Conservation (phyloP, 2,113 vertebrate species). For the Terrapene triunguis region DNA sequence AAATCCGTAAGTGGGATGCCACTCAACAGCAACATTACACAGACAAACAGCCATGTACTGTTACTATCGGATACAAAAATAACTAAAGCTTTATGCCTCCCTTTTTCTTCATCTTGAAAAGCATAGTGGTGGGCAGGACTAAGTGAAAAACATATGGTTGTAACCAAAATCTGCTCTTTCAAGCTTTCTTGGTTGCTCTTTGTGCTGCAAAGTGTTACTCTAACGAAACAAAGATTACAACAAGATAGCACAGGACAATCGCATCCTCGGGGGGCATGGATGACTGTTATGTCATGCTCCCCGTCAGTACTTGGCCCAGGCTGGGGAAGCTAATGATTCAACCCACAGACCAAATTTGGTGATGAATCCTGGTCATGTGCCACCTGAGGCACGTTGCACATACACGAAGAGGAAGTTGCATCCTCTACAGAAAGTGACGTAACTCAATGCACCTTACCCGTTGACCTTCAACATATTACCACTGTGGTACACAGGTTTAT, state of each 20-base stretch:
- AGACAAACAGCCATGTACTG: not conserved
- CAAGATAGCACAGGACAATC: rapidly evolving
- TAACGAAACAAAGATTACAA: rapidly evolving
- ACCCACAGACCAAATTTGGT: no score
- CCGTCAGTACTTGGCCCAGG: no score
- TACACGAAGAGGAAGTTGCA: not conserved
- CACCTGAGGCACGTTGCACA: no score
- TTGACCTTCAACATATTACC: rapidly evolving
- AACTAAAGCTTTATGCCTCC: not conserved
- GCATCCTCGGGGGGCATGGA: not conserved
- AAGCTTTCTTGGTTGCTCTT: not conserved
- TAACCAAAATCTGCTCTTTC: not conserved
- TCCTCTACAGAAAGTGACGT: not conserved
- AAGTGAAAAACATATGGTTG: not conserved
- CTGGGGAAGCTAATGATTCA: no score
- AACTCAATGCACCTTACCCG: rapidly evolving
- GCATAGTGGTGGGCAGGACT: not conserved
- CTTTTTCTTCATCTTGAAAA: not conserved
- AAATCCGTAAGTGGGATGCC: not conserved
- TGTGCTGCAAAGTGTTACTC: not conserved
- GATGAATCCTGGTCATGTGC: no score
- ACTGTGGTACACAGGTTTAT: not conserved
- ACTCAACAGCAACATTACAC: not conserved
- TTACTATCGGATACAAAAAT: not conserved
- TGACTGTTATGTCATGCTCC: no score